A percentile compares a stretch with the other conserved stretches of the same genome.
phyloP scores from a whole-genome alignment of 2,113 vertebrate species.

The Hippocampus barbouri region DNA sequence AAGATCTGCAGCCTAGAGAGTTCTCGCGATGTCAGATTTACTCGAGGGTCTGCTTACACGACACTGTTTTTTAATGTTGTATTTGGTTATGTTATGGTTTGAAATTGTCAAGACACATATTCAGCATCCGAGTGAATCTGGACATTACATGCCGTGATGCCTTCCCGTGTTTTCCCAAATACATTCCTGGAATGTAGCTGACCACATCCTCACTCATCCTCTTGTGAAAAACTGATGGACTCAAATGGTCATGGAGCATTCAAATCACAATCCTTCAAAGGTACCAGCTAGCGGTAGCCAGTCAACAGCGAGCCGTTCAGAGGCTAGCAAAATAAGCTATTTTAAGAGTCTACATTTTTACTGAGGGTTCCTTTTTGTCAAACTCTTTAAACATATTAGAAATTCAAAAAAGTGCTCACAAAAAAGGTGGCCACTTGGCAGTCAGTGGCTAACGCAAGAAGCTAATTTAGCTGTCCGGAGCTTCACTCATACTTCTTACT shows the following conservation, averaged over 20 bases:
- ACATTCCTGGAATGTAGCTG: background rate
- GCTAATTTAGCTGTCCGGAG: no score
- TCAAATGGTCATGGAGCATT: background rate
- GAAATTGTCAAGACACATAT: background rate
- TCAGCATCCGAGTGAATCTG: background rate
- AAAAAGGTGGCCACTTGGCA: no score
- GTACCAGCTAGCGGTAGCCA: background rate
- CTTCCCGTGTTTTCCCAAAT: background rate
- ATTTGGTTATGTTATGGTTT: background rate
- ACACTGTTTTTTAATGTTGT: background rate
- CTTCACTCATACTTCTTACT: no score
- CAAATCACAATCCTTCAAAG: background rate
- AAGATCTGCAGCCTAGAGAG: constrained; percentile 45
- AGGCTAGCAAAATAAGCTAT: no score
- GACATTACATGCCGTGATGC: background rate
- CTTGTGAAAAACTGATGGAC: background rate
- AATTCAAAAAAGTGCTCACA: no score
- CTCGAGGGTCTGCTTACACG: constrained; percentile 29
- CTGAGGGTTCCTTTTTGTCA: no score
- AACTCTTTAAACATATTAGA: no score
- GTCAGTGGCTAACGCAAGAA: no score
- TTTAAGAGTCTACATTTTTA: no score
- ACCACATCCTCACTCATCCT: background rate
- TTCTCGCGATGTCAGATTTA: constrained; percentile 54
- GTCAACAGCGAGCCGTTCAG: background rate